phyloP scores from a whole-genome alignment of 2,888 invertebrate genomes.

The Scelioninae gen. 2 region DNA sequence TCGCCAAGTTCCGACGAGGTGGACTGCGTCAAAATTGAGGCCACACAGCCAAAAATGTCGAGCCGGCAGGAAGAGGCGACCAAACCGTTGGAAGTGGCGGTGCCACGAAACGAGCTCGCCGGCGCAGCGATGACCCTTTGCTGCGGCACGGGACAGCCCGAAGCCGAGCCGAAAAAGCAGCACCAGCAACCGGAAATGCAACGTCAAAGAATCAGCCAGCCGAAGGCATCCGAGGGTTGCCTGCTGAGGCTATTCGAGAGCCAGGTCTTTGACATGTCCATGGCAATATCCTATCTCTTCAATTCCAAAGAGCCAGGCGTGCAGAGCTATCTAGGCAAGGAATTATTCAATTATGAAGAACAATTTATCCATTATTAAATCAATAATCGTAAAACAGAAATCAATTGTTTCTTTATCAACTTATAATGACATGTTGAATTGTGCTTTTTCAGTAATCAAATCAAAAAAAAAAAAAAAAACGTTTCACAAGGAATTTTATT shows the following conservation, averaged over 20 bases:
- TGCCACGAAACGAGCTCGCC: conserved; percentile 69
- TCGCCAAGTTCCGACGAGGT: conserved; percentile 52
- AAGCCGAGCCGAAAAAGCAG: conserved; percentile 65
- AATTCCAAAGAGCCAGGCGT: conserved; percentile 99
- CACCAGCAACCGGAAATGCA: conserved; percentile 72
- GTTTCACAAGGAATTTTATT: too few relatives aligned
- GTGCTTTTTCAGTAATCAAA: too few relatives aligned
- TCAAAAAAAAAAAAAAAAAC: too few relatives aligned
- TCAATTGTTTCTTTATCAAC: too few relatives aligned
- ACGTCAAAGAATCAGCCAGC: conserved; percentile 71
- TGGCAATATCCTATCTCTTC: conserved; percentile 98
- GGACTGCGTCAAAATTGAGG: conserved; percentile 49
- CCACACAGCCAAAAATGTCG: conserved; percentile 27
- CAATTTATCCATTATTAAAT: too few relatives aligned
- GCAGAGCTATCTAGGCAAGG: conserved; percentile 94
- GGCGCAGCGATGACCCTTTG: conserved; percentile 73
- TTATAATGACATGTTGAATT: too few relatives aligned
- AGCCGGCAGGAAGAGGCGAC: conserved; percentile 10
- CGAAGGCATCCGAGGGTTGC: conserved; percentile 79
- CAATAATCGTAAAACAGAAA: too few relatives aligned
- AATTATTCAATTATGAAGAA: too few relatives aligned
- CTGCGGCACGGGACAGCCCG: conserved; percentile 71
- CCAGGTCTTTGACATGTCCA: conserved; percentile 97
- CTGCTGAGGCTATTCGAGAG: conserved; percentile 95
- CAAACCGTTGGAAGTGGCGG: conserved; percentile 62